These are phyloP conservation scores for Drosophila koepferae DNA, from an alignment of 2,888 invertebrate genomes.

Conservation along the genomic window DNA sequence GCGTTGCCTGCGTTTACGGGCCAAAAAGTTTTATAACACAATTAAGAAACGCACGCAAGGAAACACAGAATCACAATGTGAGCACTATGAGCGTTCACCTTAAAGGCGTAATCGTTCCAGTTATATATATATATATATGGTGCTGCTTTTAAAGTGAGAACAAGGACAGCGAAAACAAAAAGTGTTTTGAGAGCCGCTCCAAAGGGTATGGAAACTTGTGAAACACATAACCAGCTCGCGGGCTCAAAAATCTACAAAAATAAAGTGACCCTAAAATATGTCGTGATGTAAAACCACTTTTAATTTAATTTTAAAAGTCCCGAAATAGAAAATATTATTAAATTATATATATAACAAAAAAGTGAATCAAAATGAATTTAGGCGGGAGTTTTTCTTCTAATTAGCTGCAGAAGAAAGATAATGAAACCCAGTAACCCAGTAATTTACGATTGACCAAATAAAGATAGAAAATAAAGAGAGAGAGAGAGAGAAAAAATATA, in stretches of 20 bases:
- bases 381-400: not conserved
- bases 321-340: too few species aligned
- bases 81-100: not conserved
- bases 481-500: too few species aligned
- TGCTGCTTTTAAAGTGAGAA: not conserved
- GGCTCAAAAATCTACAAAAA: not conserved
- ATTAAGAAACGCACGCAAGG: slow-evolving; percentile 15
- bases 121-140: not conserved
- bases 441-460: too few species aligned
- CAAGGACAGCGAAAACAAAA: not conserved
- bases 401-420: too few species aligned
- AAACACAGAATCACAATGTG: not conserved
- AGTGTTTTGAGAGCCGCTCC: not conserved
- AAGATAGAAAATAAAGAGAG: too few species aligned
- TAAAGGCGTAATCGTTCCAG: not conserved
- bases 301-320: not conserved
- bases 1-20: not conserved
- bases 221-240: not conserved
- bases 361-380: not conserved
- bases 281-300: too few species aligned
- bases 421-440: too few species aligned
- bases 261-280: not conserved
- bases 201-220: not conserved
- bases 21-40: slow-evolving; percentile 6
- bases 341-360: too few species aligned